Percentiles rank a stretch among this genome's conserved stretches.
phyloP scores from a whole-genome alignment of 2,888 invertebrate species.

The Sphecodes monilicornis region DNA sequence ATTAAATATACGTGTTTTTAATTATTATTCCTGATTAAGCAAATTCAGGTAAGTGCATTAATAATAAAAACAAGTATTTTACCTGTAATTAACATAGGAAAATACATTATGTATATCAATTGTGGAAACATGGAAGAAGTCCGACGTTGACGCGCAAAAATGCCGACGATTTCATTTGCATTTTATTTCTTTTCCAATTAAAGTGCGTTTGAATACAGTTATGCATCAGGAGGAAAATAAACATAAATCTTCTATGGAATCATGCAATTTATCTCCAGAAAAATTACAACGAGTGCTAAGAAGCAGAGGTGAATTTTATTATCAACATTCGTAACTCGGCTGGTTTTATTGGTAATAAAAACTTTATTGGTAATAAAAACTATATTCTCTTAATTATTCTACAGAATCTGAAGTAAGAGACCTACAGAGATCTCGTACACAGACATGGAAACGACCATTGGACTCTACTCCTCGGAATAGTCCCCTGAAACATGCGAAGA shows the following conservation, averaged over 20 bases:
- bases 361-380: neutral
- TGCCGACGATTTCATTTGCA: neutral
- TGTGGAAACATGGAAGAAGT: neutral
- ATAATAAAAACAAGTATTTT: neutral
- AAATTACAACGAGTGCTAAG: conserved; percentile 2
- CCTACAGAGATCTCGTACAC: neutral
- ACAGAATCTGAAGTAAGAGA: conserved; percentile 26
- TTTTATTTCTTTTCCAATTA: neutral
- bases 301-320: conserved; percentile 23
- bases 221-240: conserved; percentile 34
- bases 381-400: neutral
- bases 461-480: conserved; percentile 28
- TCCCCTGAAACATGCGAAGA: conserved; percentile 19
- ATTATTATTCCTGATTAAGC: neutral
- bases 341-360: no score
- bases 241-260: neutral
- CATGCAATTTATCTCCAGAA: neutral
- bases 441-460: conserved; percentile 4
- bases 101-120: neutral
- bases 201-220: neutral
- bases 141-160: neutral
- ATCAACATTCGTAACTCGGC: neutral
- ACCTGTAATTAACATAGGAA: neutral
- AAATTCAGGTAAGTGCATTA: neutral
- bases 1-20: no score